Evolutionary conservation across 2,797 vertebrate species (phyloP), one percentile per base, ranked within the genome.

Genomic region (Discoglossus pictus): DNA sequence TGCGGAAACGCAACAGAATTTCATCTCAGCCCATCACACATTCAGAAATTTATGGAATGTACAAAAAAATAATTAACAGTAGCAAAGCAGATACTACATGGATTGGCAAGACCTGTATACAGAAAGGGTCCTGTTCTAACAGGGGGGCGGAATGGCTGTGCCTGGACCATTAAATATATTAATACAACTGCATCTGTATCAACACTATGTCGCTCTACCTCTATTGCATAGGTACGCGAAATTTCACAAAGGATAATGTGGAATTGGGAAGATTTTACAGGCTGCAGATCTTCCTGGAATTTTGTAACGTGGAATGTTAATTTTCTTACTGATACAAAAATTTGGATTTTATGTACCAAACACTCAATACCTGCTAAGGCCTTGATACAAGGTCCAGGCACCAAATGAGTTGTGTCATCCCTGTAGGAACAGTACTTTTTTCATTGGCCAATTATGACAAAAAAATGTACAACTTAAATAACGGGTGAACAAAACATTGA

Each of bases 381-480:
- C 86, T 82, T 80, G 86, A 82, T 79, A 83, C 86, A 82, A 85
- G 84, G 84, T 80, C 78, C 66, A 65, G 84, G 82, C 79, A 80
- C 76, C 79, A 79, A 46, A 72, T 74, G 78, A 70, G 76, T 44
- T 78, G 76, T 76, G 63, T 77, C 79, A 81, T 84, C 86, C 85
- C 84, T 74, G 68, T 76, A 76, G 77, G 64, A 82, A 82, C 79
- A 81, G 84, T 77, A 81, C 82, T 77, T 70, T 78, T 81, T 58
- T 82, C 78, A 77, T 78, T 81, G 83, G 86, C 86, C 84, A 82
- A 83, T 83, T 81, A 78, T 82, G 84, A 89, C 91, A 91, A 87
- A 93, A 94, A 92, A 90, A 91, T 93, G 87, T 90, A 93, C 90
- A 95, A 91, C 89, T 89, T 84, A 90, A 87, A 87, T 68, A 86